Evolutionary conservation across 2,888 invertebrate genomes (phyloP), one percentile per base, ranked within the genome.

Genomic region (Lydus trimaculatus): DNA sequence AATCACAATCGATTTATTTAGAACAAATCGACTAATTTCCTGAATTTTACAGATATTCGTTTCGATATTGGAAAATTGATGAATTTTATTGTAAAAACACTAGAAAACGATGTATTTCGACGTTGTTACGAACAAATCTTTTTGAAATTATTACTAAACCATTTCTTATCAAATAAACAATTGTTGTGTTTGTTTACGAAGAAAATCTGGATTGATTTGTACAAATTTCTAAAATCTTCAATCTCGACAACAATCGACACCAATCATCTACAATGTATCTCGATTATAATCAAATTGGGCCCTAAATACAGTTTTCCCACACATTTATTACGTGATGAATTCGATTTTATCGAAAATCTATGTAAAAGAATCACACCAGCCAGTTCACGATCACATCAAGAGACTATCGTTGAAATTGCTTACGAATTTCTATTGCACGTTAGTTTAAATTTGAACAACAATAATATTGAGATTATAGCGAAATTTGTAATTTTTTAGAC

Each of bases 61-160:
- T 71, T 79, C 64, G 72, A 76, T 58, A 67, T 78, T 31, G 67
- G 72, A 25, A 70, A 73, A 59, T 58, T 81, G 56, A 62, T 77
- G 25, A 73, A 73, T 58, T 79, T 76, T 68, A 75, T 80, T 58
- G 66, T 77, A 15, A 74, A 78, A 2, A 78, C 76, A 66, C 72
- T 80, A 63, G 73, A 72, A 48, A 76, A 78, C 43, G 67, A 66
- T 28, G 67, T 48, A 66, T 79, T 76, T 83, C 83, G 75, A 71
- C 76, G 76, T 67, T 82, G 78, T 72, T 81, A 76, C 62, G 88
- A 88, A 63, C 87, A 88, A 79, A 86, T 87, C 23, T 91, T 90
- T 79, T 77, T 91, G 56, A 85, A 82, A 70, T 83, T 91, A 63
- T 77, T 91, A 36, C 85, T 86, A 70, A 88, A 88, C 78, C 83